Conservation (phyloP, 1,140 invertebrate species). For the Hyphantria cunea region DNA sequence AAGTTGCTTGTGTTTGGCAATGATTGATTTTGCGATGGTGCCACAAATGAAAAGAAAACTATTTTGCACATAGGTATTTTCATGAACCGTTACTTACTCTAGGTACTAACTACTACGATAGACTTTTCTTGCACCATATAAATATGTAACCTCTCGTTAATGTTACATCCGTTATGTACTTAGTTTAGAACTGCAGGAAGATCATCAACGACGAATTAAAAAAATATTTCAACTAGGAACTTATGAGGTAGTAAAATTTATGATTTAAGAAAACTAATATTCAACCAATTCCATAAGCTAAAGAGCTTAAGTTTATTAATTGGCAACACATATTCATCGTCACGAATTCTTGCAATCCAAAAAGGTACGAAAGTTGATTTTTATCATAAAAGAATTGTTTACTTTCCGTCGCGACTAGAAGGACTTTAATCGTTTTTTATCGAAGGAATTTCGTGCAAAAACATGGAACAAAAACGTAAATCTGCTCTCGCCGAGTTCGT, state of each 20-base stretch:
- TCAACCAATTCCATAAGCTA: no score
- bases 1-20: not conserved
- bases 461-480: conserved; percentile 64
- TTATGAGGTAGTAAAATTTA: no score
- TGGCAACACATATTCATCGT: conserved; percentile 31
- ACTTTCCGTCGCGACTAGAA: conserved; percentile 43
- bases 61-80: not conserved
- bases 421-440: conserved; percentile 48
- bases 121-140: no score
- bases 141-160: no score
- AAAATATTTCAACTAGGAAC: no score
- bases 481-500: conserved; percentile 50
- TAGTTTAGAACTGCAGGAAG: no score
- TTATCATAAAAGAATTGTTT: conserved; percentile 73
- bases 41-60: no score
- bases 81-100: not conserved
- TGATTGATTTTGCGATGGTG: not conserved
- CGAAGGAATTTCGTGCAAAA: conserved; percentile 69
- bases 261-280: no score
- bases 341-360: conserved; percentile 36
- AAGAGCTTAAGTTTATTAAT: conserved; percentile 1
- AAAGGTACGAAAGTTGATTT: conserved; percentile 57
- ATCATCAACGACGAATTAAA: no score
- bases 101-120: no score
- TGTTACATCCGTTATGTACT: no score